Evolutionary conservation across 2,797 vertebrate species (phyloP).

Genomic region (Rhadinocentrus ornatus): DNA sequence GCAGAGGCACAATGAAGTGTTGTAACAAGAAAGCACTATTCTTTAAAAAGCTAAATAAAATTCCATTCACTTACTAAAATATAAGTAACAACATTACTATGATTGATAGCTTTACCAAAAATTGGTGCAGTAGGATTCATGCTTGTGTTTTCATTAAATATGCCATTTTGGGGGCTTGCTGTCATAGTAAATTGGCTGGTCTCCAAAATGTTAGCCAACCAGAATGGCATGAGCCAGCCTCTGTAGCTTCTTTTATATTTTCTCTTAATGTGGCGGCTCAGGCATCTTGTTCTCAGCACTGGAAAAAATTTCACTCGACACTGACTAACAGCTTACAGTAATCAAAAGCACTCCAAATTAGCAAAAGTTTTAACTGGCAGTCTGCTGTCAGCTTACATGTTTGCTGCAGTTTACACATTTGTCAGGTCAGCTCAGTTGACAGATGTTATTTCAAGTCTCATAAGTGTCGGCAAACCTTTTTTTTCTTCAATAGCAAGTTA

Average conservation of each 20-base stretch:
- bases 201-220: not conserved
- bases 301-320: conserved; percentile 2
- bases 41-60: conserved; percentile 16
- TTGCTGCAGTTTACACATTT: not conserved
- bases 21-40: not conserved
- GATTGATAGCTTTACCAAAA: not conserved
- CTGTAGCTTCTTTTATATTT: not conserved
- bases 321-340: not conserved
- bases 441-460: not conserved
- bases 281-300: not conserved
- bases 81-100: conserved; percentile 4
- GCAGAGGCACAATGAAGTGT: not conserved
- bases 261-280: not conserved
- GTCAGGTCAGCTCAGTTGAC: not conserved
- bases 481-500: not conserved
- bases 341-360: not conserved
- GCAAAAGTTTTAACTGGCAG: not conserved
- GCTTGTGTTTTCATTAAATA: not conserved
- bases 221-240: not conserved
- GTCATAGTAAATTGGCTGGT: not conserved
- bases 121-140: not conserved
- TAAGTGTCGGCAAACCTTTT: not conserved
- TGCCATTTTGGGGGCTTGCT: not conserved
- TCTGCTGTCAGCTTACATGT: not conserved
- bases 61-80: not conserved